Conservation (phyloP, 1,140 invertebrate species). For the Drosophila elegans region DNA sequence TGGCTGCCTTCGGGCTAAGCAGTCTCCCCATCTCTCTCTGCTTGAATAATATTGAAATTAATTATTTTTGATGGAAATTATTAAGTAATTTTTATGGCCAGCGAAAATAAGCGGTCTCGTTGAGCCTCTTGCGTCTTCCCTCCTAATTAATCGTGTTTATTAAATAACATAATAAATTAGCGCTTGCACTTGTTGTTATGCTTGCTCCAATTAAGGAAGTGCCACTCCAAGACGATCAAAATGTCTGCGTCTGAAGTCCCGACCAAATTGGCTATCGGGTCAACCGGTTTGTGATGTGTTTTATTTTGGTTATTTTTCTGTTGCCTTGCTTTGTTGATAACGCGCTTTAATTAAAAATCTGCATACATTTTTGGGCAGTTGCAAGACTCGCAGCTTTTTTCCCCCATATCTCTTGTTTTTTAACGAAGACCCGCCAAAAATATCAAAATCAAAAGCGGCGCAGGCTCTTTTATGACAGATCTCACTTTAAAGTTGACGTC, state of each 20-base stretch:
- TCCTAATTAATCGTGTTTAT: conserved; percentile 72
- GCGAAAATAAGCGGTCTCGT: conserved; percentile 44
- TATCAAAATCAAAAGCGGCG: conserved; percentile 77
- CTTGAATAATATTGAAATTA: conserved; percentile 81
- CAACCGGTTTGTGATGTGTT: conserved; percentile 63
- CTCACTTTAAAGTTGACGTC: conserved; percentile 80
- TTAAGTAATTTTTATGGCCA: conserved; percentile 77
- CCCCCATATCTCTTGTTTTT: conserved; percentile 30
- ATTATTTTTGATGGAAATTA: conserved; percentile 82
- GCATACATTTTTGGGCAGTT: conserved; percentile 78
- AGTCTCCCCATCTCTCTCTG: conserved; percentile 13
- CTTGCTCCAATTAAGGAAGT: conserved; percentile 81
- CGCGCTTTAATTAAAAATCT: conserved; percentile 80
- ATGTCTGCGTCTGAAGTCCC: conserved; percentile 43
- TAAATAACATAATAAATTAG: conserved; percentile 81
- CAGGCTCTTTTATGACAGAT: conserved; percentile 79
- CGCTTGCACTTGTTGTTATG: conserved; percentile 76
- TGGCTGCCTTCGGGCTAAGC: conserved; percentile 28
- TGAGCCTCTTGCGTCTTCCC: conserved; percentile 15
- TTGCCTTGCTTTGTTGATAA: conserved; percentile 61
- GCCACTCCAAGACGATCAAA: conserved; percentile 70
- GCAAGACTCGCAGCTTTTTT: conserved; percentile 39
- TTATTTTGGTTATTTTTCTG: conserved; percentile 35
- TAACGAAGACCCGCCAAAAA: conserved; percentile 60
- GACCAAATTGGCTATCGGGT: conserved; percentile 75